Evolutionary conservation across 2,113 vertebrate species (phyloP).

Genomic region (Tragelaphus imberbis): DNA sequence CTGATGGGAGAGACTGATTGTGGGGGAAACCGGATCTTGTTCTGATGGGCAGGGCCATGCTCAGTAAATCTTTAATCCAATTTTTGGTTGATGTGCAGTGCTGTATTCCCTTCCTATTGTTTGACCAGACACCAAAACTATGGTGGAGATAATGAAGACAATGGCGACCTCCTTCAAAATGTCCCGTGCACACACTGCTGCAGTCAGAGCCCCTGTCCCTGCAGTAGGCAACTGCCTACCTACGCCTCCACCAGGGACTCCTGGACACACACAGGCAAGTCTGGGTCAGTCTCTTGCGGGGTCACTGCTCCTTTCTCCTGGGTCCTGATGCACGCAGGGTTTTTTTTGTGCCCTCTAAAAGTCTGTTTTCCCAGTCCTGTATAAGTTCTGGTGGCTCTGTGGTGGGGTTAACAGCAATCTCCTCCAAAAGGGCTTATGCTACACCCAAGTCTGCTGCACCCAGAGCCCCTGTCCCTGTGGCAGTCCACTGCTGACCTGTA

Average conservation of each 20-base stretch:
- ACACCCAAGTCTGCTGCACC: neutral
- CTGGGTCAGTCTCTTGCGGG: neutral
- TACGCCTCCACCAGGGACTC: neutral
- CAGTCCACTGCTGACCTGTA: neutral
- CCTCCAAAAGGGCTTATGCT: neutral
- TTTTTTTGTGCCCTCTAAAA: neutral
- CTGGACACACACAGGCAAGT: neutral
- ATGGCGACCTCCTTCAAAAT: neutral
- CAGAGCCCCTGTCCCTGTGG: neutral
- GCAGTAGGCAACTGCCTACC: neutral
- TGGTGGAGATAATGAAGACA: neutral
- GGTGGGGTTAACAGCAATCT: neutral
- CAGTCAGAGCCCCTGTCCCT: neutral
- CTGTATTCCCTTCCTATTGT: neutral
- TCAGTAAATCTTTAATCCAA: neutral
- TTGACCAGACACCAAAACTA: neutral
- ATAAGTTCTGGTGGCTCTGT: neutral
- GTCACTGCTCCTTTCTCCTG: neutral
- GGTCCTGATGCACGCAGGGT: neutral
- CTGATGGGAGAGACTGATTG: neutral
- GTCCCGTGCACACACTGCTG: rapidly evolving
- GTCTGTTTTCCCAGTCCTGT: neutral
- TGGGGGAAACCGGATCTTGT: neutral
- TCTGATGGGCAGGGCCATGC: neutral
- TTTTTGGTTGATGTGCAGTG: neutral